A percentile compares a stretch with the other conserved stretches of the same genome.
phyloP scores from a whole-genome alignment of 2,113 vertebrate species.

The Bufo gargarizans region DNA sequence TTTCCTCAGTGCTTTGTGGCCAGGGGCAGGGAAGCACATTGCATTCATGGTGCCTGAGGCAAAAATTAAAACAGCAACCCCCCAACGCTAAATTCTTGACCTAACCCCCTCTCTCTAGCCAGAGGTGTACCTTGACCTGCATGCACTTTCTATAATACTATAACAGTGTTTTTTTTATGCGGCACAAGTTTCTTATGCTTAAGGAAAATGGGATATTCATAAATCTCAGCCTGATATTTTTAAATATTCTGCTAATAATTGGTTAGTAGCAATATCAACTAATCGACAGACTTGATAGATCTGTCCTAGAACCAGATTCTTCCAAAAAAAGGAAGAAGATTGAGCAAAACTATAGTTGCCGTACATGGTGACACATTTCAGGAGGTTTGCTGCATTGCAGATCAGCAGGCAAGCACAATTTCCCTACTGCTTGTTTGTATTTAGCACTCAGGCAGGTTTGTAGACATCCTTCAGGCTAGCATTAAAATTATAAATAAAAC shows the following conservation, averaged over 20 bases:
- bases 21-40: too few species aligned
- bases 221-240: too few species aligned
- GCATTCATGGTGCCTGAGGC: too few species aligned
- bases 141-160: too few species aligned
- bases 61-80: too few species aligned
- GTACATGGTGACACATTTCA: neutral
- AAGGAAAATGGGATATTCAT: too few species aligned
- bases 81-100: too few species aligned
- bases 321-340: neutral
- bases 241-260: neutral
- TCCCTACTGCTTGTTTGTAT: neutral
- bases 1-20: too few species aligned
- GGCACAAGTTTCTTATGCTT: too few species aligned
- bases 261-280: neutral
- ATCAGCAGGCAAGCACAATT: neutral
- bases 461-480: neutral
- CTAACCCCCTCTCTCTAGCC: too few species aligned
- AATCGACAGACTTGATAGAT: neutral
- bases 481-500: conserved; percentile 27
- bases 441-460: conserved; percentile 9
- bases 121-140: too few species aligned
- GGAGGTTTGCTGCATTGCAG: conserved; percentile 40
- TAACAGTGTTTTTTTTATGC: too few species aligned
- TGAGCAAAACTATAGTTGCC: neutral
- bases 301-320: neutral